Base-by-base conservation (phyloP, 2,113 vertebrate genomes). In the Semnornis frantzii region DNA sequence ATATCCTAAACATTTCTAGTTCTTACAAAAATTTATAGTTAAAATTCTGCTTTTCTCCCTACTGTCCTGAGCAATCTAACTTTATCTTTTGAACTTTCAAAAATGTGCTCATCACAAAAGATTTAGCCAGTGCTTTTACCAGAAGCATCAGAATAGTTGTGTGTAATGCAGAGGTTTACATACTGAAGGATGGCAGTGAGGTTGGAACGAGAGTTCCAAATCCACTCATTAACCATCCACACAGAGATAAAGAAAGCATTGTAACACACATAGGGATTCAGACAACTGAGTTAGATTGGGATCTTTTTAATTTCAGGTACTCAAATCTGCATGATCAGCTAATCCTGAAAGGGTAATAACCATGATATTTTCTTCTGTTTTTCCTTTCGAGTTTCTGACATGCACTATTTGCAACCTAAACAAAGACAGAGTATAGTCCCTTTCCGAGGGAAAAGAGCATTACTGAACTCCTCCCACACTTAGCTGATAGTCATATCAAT, bases 401-500 rank as follows among this genome's bases (percentile, higher is more conserved):
- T 34, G 3, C 17, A 6, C 64, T 88, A 92, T 31, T 83, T 78
- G 42, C 33, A 81, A 81, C 28, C 59, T 31, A 79, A 76, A 74
- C 42, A 39, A 58, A 90, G 69, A 80, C 15, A 80, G 42, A 82
- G 27, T 16, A 92, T 27, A 77, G 48, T 46, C 80, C 64, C 62
- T 57, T 90, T 83, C 57, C 37, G 86, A 59, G 46, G 93, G 76
- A 92, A 6, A 2, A 74, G 65, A 83, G 52, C 69, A 78, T 19
- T 93, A 77, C 73, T 92, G 80, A 90, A 92, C 82, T 88, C 73
- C 21, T 85, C 76, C 83, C 60, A 88, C 42, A 66, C 28, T 83
- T 86, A 54, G n/a, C 65, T 93, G 83, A 86, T 63, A 83, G 42
- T 90, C 7, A 4, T 17, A 94, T 85, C 69, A 93, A 77, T 46